Conservation (phyloP, 2,113 vertebrate genomes). For the Chloroceryle aenea region DNA sequence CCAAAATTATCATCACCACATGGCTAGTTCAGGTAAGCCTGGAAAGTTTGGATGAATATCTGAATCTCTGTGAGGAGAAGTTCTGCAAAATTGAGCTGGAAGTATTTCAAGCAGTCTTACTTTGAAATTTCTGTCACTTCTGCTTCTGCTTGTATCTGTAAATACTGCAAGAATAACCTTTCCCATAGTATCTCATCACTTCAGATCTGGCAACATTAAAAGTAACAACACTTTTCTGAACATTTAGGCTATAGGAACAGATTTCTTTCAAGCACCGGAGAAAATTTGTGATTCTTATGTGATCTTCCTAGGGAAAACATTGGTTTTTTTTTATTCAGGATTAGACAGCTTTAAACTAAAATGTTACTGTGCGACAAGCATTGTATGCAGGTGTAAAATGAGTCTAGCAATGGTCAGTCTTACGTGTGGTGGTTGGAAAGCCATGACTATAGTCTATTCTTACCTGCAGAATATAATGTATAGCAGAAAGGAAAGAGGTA, state of each 20-base stretch:
- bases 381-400: neutral
- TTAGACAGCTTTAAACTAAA: neutral
- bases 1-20: conserved; percentile 59
- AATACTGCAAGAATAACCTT: conserved; percentile 69
- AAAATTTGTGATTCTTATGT: conserved; percentile 67
- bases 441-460: neutral
- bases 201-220: conserved; percentile 62
- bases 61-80: conserved; percentile 35
- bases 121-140: conserved; percentile 70
- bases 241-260: conserved; percentile 70
- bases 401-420: neutral
- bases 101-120: conserved; percentile 63
- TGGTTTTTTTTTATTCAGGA: neutral
- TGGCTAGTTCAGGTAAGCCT: conserved; percentile 65
- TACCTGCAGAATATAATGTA: neutral
- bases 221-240: conserved; percentile 71
- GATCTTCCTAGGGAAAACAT: conserved; percentile 60
- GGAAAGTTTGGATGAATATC: conserved; percentile 54
- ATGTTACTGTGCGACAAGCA: neutral
- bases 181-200: conserved; percentile 63
- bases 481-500: neutral
- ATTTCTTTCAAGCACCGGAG: conserved; percentile 62
- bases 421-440: neutral
- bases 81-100: conserved; percentile 66
- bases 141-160: conserved; percentile 70